Base-by-base conservation (phyloP, 2,113 vertebrate genomes). In the Centropus unirufus region DNA sequence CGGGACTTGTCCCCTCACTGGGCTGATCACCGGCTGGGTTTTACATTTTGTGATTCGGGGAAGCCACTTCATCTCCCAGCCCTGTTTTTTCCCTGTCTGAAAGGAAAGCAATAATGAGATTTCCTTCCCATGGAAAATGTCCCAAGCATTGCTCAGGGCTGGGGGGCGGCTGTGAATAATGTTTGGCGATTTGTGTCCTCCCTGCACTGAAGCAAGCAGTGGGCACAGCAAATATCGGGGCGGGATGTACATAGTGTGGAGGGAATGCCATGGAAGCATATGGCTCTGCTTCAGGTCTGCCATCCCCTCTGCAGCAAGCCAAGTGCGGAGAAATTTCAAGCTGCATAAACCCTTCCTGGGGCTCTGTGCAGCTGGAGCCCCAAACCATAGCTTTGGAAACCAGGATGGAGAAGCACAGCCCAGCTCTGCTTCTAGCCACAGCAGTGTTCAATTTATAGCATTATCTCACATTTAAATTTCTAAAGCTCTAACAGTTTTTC, bases 401-500 rank as follows among this genome's bases (percentile, higher is more conserved):
- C 8, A 5, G 26, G 16, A 2, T 40, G 67, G 32, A 24, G 57
- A 23, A 19, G 59, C 6, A 0, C 55, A 34, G n/a, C 18, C 6
- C 42, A 54, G 39, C 78, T 54, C 57, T 16, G 52, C 32, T 2
- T 40, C 51, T 16, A 73, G 61, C n/a, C 4, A 2, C 74, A 64
- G 46, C 58, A 59, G 3, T 15, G 5, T 47, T 84, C 62, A n/a
- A 1, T 79, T 79, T 54, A 30, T 54, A 19, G 12, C 57, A 44
- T 52, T 90, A 47, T n/a, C 68, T 90, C 40, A 40, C 40, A 13
- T 87, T 89, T 92, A 92, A 14, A 58, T 87, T 87, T 79, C 54
- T 66, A 69, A 73, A 83, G 32, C 42, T 10, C 34, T 55, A 39
- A 72, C 15, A 27, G 21, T 40, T 62, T 54, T 94, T 40, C 30